Conservation (phyloP, 2,888 invertebrate species). For the Hyppa rectilinea region DNA sequence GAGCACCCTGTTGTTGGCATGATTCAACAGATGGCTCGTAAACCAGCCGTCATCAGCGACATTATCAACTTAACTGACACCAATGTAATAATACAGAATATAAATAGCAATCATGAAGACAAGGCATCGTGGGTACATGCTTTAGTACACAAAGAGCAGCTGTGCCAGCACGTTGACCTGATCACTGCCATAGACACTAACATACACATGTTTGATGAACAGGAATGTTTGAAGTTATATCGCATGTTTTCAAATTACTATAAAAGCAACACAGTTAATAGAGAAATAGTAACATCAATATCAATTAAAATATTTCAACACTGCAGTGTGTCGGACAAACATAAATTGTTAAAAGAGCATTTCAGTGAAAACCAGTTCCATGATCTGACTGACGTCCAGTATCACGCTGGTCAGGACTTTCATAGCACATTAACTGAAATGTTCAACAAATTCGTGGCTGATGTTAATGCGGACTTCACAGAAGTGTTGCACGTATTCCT, state of each 20-base stretch:
- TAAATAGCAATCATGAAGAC: slow-evolving; percentile 72
- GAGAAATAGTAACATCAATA: slow-evolving; percentile 68
- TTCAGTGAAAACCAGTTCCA: slow-evolving; percentile 76
- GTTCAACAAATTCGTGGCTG: slow-evolving; percentile 82
- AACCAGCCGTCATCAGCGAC: slow-evolving; percentile 79
- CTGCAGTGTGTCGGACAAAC: slow-evolving; percentile 73
- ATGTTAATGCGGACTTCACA: slow-evolving; percentile 74
- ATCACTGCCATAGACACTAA: slow-evolving; percentile 73
- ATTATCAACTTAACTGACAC: slow-evolving; percentile 76
- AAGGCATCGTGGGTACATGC: slow-evolving; percentile 79
- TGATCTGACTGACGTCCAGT: slow-evolving; percentile 72
- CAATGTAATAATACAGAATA: slow-evolving; percentile 75
- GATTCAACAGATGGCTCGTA: slow-evolving; percentile 81
- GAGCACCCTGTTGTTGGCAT: slow-evolving; percentile 81
- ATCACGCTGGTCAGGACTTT: slow-evolving; percentile 74
- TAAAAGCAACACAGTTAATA: slow-evolving; percentile 66
- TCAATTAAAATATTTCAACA: slow-evolving; percentile 77
- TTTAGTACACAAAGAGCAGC: slow-evolving; percentile 76
- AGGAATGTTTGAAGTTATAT: slow-evolving; percentile 75
- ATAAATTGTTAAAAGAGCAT: slow-evolving; percentile 75
- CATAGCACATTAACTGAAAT: slow-evolving; percentile 74
- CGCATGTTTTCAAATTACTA: slow-evolving; percentile 69
- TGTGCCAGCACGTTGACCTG: slow-evolving; percentile 74
- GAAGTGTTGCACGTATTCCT: slow-evolving; percentile 80
- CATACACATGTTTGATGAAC: slow-evolving; percentile 72